Base-by-base conservation (phyloP, 2,888 invertebrate species). In the Onthophagus sagittarius region DNA sequence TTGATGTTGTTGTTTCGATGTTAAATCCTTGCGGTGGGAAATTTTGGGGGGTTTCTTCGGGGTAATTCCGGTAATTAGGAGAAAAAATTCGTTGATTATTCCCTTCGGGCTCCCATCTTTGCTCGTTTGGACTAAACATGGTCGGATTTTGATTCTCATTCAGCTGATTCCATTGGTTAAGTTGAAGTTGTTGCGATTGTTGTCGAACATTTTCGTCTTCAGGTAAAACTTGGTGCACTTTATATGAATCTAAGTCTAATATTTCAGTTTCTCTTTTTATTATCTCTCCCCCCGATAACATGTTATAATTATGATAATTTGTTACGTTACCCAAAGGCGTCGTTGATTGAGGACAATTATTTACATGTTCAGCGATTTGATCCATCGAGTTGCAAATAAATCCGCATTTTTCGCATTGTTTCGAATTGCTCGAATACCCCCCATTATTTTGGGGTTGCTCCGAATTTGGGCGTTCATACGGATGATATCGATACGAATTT, bases 161-260 rank as follows among this genome's bases (percentile, higher is more conserved):
- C 78, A 88, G 88, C 6, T 53, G 39, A 53, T 53, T 53, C 88
- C 88, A 90, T 33, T 89, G 87, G 0, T 90, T 89, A 1, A 89
- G 88, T 80, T 86, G 86, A 11, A 84, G 84, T 76, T 83, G 83
- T 69, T 79, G 81, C 15, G 78, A 80, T 71, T 79, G 79, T 5
- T 82, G 80, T 72, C 80, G 80, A 23, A 82, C 76, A 76, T 85
- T 84, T 71, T 86, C 87, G 75, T 87, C 87, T 78, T 88, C 88
- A 3, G 87, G 84, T 80, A 85, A 86, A 31, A 85, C 85, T 74
- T 85, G 85, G 77, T 86, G 93, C 0, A 96, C 94, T 86, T 95
- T 95, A 82, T 96, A 95, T 0, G 95, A 95, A 83, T 96, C 96
- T 76, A 96, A 86, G 83, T 96, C 96, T 72, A 96, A 87, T 77